A percentile compares a stretch with the other conserved stretches of the same genome.
Conservation (phyloP, 1,140 invertebrate genomes). For the Propsilocerus akamusi region DNA sequence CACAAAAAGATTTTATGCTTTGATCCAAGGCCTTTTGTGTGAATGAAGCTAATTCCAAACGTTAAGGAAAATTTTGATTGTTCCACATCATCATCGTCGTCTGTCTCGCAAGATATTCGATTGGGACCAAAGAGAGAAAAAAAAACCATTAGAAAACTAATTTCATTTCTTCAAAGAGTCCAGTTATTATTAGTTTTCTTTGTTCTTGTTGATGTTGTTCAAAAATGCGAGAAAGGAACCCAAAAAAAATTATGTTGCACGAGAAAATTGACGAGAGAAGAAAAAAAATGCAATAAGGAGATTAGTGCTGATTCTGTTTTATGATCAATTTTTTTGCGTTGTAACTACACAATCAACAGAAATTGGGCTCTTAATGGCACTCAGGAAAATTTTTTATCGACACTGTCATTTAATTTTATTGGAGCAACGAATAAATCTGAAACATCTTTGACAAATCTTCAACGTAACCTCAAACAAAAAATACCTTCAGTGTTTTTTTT, state of each 20-base stretch:
- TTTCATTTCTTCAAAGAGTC: neutral
- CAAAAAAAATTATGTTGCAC: neutral
- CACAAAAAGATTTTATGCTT: neutral
- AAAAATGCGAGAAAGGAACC: neutral
- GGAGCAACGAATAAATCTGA: too few relatives aligned
- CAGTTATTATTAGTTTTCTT: neutral
- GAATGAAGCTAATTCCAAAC: neutral
- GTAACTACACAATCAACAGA: too few relatives aligned
- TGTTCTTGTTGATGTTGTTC: neutral
- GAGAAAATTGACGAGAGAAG: neutral
- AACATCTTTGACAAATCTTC: too few relatives aligned
- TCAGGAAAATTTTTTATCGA: too few relatives aligned
- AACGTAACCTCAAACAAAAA: too few relatives aligned
- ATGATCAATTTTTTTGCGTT: too few relatives aligned
- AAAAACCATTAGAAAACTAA: slow-evolving; percentile 1
- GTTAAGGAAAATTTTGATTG: neutral
- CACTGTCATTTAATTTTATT: too few relatives aligned
- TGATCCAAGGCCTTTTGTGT: neutral
- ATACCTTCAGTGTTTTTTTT: too few relatives aligned
- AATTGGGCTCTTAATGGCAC: too few relatives aligned
- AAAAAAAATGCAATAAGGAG: slow-evolving; percentile 1
- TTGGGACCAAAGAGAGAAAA: too few relatives aligned
- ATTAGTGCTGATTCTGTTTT: neutral
- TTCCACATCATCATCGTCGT: too few relatives aligned
- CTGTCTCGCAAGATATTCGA: too few relatives aligned